Base-by-base conservation (phyloP, 2,797 vertebrate genomes). In the Leptatherina wallacei region DNA sequence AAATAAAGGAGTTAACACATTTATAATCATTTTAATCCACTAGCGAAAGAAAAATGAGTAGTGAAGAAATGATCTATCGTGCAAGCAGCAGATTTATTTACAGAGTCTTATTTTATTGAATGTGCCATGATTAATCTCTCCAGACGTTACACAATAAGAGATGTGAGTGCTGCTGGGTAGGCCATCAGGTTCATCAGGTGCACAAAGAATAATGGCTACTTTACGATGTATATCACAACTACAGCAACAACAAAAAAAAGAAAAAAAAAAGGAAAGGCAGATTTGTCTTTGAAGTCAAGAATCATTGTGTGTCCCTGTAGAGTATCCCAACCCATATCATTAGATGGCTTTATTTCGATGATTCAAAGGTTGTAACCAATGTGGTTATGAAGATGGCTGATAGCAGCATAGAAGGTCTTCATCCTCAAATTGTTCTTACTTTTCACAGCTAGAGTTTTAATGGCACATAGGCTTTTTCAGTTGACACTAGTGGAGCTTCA, bases 131-230 rank as follows among this genome's bases (percentile, higher is more conserved):
- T 63, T 88, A 84, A 86, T 89, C 65, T 71, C 70, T 71, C 27
- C 36, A 51, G 81, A 73, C 44, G 7, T 67, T 68, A 51, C 71
- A 73, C 76, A 80, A 75, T 88, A 84, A 90, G 69, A 80, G 68
- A 86, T 80, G 85, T 56, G 73, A 84, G 73, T 54, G 75, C 55
- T 68, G 62, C 61, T 35, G 64, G 33, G 54, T 49, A 51, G 76
- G 84, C 74, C 83, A 82, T 84, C 75, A n/a, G 77, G 88, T 87
- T 90, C 87, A 86, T 89, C 86, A 77, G 74, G 73, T 84, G 69
- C 77, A 78, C 66, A 68, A 68, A 73, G 79, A 85, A 84, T 78
- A 91, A 85, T 72, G 69, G 73, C 62, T 62, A 52, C 85, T 88
- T 87, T 75, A 72, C 78, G 62, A 81, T 12, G 30, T 75, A 79